Base-by-base conservation (phyloP, 2,113 vertebrate genomes). In the Columbina picui region DNA sequence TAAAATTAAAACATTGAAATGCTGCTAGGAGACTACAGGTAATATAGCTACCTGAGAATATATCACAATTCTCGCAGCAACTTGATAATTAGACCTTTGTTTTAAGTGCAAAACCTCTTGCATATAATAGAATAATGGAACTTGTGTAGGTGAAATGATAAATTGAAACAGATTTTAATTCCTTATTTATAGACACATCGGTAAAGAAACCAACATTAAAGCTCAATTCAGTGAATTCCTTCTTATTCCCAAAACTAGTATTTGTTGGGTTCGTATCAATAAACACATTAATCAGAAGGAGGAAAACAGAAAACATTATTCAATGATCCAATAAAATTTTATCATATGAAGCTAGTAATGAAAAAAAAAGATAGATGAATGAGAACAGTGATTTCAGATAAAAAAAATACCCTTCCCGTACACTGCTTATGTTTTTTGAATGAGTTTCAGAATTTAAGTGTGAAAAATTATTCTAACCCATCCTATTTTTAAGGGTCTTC, bases 281-380 rank as follows among this genome's bases (percentile, higher is more conserved):
- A 90, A 93, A 78, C 83, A 69, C 90, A 95, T 94, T 94, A 90
- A 92, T 96, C 94, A 92, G 79, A 76, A 91, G 21, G 43, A 81
- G 73, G 29, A 89, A 92, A 92, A 75, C 18, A 89, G 73, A 95
- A 96, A 93, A 52, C 76, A 69, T 96, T 95, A 81, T 84, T 96
- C 93, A 93, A 75, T 90, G 88, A 93, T 93, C 88, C 76, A 92
- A 90, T 92, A 92, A 84, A 83, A 68, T 80, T 88, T 43, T 60
- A 12, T 84, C 77, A 86, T 68, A 92, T 68, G 73, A 93, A 93
- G 47, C 16, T 78, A 63, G 49, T 86, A 90, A 96, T 81, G 59
- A 77, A 93, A 85, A 92, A 84, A 90, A 87, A 64, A 63, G 93
- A 96, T 60, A 81, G 52, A 92, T 96, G 60, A 89, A 90, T 90